A percentile compares a stretch with the other conserved stretches of the same genome.
Conservation (phyloP, 2,888 invertebrate genomes). For the Microdon myrmicae region DNA sequence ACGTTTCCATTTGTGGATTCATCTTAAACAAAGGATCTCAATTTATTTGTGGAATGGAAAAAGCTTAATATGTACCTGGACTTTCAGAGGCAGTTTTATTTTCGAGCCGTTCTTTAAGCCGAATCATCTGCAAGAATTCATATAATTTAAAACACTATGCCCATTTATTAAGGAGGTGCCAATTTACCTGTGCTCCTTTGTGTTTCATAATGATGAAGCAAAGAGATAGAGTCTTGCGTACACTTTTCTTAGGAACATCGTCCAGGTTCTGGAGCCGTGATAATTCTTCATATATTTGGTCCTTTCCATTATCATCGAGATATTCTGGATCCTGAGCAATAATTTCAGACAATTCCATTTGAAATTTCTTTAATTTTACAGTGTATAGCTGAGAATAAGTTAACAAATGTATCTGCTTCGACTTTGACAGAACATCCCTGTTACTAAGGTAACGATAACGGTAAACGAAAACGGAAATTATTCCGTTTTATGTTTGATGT, state of each 20-base stretch:
- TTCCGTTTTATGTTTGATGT: too few relatives aligned
- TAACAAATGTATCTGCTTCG: constrained; percentile 18
- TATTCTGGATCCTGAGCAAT: constrained; percentile 24
- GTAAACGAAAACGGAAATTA: constrained; percentile 27
- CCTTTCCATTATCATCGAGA: constrained; percentile 52
- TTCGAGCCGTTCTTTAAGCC: constrained; percentile 54
- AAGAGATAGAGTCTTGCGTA: constrained; percentile 62
- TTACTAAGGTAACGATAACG: constrained; percentile 19
- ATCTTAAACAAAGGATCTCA: constrained; percentile 31
- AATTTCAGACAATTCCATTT: constrained; percentile 39
- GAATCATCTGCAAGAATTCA: constrained; percentile 24
- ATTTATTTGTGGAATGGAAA: neutral
- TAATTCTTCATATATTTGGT: constrained; percentile 62
- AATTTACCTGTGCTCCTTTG: constrained; percentile 60
- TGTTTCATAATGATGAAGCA: constrained; percentile 60
- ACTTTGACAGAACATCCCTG: constrained; percentile 28
- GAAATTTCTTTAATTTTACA: too few relatives aligned
- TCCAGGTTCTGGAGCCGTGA: constrained; percentile 58
- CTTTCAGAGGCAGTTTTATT: constrained; percentile 48
- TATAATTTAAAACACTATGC: neutral
- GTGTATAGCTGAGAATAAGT: neutral
- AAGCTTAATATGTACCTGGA: constrained; percentile 40
- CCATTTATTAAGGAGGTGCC: too few relatives aligned
- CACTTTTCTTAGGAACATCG: constrained; percentile 62
- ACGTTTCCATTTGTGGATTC: constrained; percentile 57